A percentile compares a stretch with the other conserved stretches of the same genome.
These are phyloP conservation scores for Semaprochilodus insignis DNA, from an alignment of 2,797 vertebrate genomes.

Conservation along the genomic window DNA sequence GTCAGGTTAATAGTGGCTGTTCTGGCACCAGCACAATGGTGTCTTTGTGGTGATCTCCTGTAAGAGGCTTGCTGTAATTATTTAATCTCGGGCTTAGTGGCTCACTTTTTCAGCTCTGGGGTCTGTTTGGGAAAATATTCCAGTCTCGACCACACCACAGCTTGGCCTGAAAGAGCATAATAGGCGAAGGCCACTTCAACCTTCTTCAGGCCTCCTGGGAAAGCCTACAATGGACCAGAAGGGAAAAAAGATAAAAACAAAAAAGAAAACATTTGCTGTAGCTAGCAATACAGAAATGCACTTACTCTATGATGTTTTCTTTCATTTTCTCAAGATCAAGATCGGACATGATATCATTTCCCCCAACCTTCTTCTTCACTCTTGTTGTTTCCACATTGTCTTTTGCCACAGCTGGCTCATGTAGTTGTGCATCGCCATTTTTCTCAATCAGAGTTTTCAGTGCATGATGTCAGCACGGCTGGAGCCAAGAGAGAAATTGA, in stretches of 20 bases:
- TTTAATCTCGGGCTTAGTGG: slow-evolving; percentile 66
- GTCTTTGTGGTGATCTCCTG: slow-evolving; percentile 67
- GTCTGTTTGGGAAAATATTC: slow-evolving; percentile 62
- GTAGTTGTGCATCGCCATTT: slow-evolving; percentile 23
- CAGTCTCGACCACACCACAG: slow-evolving; percentile 38
- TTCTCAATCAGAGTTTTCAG: slow-evolving; percentile 53
- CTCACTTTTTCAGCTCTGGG: slow-evolving; percentile 52
- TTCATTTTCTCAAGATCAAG: no score
- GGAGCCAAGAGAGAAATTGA: slow-evolving; percentile 59
- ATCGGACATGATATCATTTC: not conserved
- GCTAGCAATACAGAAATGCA: not conserved
- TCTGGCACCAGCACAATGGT: slow-evolving; percentile 68
- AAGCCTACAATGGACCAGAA: slow-evolving; percentile 38
- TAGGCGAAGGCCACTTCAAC: slow-evolving; percentile 33
- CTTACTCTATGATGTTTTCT: not conserved
- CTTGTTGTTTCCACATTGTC: not conserved
- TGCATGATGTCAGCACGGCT: slow-evolving; percentile 50
- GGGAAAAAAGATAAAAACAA: not conserved
- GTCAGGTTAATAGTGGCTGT: slow-evolving; percentile 65
- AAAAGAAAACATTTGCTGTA: not conserved
- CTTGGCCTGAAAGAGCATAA: slow-evolving; percentile 50
- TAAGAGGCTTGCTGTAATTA: slow-evolving; percentile 66
- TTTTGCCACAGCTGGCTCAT: slow-evolving; percentile 27
- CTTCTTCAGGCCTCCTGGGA: slow-evolving; percentile 33
- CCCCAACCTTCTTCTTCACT: not conserved